A percentile compares a stretch with the other conserved stretches of the same genome.
Conservation (phyloP, 2,113 vertebrate species). For the human (Homo sapiens) region GRCh38 chr16:87543501-87544000, state of each 20-base stretch:
- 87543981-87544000: background rate
- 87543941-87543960: background rate
- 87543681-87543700: background rate
- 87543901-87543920: background rate
- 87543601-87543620: no score
- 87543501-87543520: background rate
- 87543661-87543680: rapidly evolving
- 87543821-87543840: no score
- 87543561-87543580: no score
- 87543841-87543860: no score
- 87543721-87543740: rapidly evolving
- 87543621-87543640: no score
- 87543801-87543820: background rate
- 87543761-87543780: background rate
- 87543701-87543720: background rate
- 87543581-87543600: rapidly evolving
- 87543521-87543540: background rate
- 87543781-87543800: background rate
- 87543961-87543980: background rate
- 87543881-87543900: background rate
- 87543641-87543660: rapidly evolving
- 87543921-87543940: background rate
- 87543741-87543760: background rate
- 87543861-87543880: background rate
- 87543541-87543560: background rate